phyloP scores from a whole-genome alignment of 1,140 invertebrate genomes.

The Reticulitermes speratus region DNA sequence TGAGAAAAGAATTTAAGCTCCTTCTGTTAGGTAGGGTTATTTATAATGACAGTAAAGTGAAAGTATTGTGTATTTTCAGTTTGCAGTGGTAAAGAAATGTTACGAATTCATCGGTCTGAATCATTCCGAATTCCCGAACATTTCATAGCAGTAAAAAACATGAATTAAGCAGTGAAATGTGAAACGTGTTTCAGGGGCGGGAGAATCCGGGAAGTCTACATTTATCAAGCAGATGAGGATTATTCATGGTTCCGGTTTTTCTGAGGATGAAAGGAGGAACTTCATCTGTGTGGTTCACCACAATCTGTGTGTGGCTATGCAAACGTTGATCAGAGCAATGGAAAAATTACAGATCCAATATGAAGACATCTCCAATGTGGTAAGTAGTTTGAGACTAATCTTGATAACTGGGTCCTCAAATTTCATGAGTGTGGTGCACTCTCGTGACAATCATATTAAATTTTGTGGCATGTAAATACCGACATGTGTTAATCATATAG shows the following conservation, averaged over 20 bases:
- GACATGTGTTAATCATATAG: no score
- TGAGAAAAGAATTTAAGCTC: slow-evolving; percentile 19
- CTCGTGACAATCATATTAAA: no score
- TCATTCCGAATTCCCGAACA: no score
- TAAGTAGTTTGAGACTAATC: slow-evolving; percentile 54
- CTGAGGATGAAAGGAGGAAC: slow-evolving; percentile 96
- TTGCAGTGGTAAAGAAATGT: no score
- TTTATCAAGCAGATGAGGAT: slow-evolving; percentile 99
- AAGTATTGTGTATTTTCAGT: no score
- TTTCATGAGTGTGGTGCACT: no score
- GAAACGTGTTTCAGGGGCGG: slow-evolving; percentile 79
- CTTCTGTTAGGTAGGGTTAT: background rate
- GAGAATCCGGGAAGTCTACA: slow-evolving; percentile 99
- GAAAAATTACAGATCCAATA: slow-evolving; percentile 97
- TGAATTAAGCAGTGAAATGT: background rate
- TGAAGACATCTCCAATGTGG: slow-evolving; percentile 81
- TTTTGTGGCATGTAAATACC: no score
- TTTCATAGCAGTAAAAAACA: no score
- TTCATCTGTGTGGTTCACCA: slow-evolving; percentile 99
- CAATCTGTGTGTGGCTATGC: slow-evolving; percentile 99
- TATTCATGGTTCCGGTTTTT: slow-evolving; percentile 98
- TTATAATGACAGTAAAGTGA: no score
- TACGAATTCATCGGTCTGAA: no score
- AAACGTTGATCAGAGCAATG: slow-evolving; percentile 99
- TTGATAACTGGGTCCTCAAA: no score